Percentiles rank a stretch among this genome's conserved stretches.
These are phyloP conservation scores for Cephus nigrinus DNA, from an alignment of 2,888 invertebrate genomes.

Conservation along the genomic window DNA sequence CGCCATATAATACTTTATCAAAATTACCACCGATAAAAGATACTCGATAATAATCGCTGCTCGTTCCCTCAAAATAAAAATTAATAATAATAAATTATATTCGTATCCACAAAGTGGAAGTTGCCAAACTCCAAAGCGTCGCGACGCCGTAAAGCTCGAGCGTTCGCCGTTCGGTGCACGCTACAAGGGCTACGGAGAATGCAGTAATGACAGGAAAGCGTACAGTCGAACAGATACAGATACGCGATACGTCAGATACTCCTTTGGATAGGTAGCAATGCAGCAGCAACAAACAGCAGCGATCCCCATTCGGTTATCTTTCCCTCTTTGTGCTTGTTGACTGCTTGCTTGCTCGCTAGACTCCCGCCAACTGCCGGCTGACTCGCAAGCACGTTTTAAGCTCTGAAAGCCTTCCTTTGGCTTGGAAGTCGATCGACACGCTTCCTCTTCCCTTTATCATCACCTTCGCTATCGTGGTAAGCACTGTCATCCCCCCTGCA, in stretches of 20 bases:
- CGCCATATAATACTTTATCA: neutral
- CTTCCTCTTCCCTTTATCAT: neutral
- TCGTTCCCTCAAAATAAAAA: neutral
- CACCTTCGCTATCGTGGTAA: neutral
- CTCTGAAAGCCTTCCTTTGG: conserved; percentile 45
- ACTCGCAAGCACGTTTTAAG: conserved; percentile 45
- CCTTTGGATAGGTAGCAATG: conserved; percentile 42
- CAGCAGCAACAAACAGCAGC: conserved; percentile 16
- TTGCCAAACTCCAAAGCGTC: neutral
- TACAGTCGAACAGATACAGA: conserved; percentile 43
- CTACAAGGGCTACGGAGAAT: conserved; percentile 51
- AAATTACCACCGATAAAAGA: no score
- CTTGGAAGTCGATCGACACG: conserved; percentile 1
- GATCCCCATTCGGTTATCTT: conserved; percentile 52
- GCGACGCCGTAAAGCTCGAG: neutral
- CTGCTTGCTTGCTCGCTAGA: neutral
- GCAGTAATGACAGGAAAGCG: conserved; percentile 57
- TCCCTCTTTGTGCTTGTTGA: conserved; percentile 41
- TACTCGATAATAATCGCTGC: no score
- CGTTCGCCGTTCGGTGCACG: conserved; percentile 43
- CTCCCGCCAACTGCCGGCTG: neutral
- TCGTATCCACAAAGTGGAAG: neutral
- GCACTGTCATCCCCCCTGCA: neutral
- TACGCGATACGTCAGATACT: conserved; percentile 12
- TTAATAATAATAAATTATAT: neutral